Conservation (phyloP, 2,797 vertebrate genomes). For the Squalus acanthias region DNA sequence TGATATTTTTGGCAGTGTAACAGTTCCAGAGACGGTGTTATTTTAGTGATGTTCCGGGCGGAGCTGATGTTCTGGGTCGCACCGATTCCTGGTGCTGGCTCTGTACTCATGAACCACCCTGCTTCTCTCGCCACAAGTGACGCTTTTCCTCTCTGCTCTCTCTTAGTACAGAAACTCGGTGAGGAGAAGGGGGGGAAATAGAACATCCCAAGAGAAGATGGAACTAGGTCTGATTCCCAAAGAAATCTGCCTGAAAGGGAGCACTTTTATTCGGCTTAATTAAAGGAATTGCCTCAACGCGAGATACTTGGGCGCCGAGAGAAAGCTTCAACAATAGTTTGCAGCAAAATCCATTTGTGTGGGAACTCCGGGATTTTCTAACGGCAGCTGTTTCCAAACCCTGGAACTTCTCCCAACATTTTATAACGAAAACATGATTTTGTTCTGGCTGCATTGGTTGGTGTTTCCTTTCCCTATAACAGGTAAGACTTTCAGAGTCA, state of each 20-base stretch:
- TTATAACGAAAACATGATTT: neutral
- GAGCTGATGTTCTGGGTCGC: neutral
- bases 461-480: neutral
- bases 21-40: neutral
- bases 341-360: neutral
- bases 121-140: neutral
- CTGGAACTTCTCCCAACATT: neutral
- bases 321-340: neutral
- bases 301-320: neutral
- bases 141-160: conserved; percentile 10
- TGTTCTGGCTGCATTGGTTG: neutral
- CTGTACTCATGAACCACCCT: neutral
- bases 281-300: neutral
- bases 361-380: neutral
- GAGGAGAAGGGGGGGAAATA: neutral
- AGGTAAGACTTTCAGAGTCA: neutral
- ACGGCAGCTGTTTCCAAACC: neutral
- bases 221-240: neutral
- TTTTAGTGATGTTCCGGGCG: conserved; percentile 1
- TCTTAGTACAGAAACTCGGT: neutral
- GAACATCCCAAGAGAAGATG: neutral
- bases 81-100: neutral
- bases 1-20: neutral
- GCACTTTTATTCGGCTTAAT: neutral
- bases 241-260: neutral